Evolutionary conservation across 2,888 invertebrate genomes (phyloP).

Genomic region (Lysandra coridon): DNA sequence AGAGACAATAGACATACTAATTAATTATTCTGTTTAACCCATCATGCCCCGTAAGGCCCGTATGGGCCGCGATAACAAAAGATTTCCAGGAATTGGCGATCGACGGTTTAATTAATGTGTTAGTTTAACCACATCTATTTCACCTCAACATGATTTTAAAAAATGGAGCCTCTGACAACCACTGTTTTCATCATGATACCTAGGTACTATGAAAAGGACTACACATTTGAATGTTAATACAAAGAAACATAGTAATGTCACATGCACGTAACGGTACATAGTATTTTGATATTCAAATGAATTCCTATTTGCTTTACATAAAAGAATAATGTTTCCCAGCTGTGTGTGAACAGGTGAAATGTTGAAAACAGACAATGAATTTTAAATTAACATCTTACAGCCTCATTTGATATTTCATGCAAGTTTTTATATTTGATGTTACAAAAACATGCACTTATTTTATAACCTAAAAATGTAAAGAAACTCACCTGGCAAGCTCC

Average conservation of each 20-base stretch:
- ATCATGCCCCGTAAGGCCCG: no score
- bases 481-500: constrained; percentile 66
- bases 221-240: neutral
- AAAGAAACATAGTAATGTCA: neutral
- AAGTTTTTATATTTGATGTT: neutral
- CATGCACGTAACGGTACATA: neutral
- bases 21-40: no score
- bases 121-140: no score
- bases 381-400: neutral
- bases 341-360: neutral
- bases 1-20: no score
- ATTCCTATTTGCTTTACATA: neutral
- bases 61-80: no score
- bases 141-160: no score
- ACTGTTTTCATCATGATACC: no score
- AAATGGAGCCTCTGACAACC: no score
- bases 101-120: no score
- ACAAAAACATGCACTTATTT: constrained; percentile 4
- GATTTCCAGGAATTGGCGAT: no score
- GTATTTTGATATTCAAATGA: neutral
- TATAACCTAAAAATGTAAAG: constrained; percentile 35
- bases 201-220: no score
- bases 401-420: neutral
- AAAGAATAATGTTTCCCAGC: neutral
- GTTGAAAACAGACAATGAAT: neutral